Conservation (phyloP, 2,888 invertebrate genomes). For the Luperina nickerlii region DNA sequence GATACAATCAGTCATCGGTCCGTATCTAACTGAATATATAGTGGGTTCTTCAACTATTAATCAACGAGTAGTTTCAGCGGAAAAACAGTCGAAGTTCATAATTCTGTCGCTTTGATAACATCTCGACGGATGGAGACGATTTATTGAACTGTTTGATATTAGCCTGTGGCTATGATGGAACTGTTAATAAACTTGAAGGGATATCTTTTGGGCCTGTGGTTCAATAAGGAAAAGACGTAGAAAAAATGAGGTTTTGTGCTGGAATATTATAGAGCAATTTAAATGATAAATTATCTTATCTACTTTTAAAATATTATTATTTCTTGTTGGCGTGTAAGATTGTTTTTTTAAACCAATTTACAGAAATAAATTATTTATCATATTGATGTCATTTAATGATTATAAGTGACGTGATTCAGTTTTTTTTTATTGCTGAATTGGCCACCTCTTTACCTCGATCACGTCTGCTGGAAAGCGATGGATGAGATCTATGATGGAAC, state of each 20-base stretch:
- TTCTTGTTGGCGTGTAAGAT: no score
- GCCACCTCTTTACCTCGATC: no score
- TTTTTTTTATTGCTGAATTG: neutral
- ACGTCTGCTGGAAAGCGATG: no score
- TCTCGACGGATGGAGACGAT: slow-evolving; percentile 60
- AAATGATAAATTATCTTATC: neutral
- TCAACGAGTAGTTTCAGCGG: slow-evolving; percentile 75
- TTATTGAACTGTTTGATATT: slow-evolving; percentile 56
- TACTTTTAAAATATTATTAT: no score
- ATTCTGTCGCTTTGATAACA: slow-evolving; percentile 66
- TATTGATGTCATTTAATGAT: no score
- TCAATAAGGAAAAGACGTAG: neutral
- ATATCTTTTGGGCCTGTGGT: neutral
- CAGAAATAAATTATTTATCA: no score
- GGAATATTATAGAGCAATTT: neutral
- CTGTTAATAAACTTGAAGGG: slow-evolving; percentile 5
- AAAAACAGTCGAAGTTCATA: slow-evolving; percentile 64
- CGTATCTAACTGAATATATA: slow-evolving; percentile 84
- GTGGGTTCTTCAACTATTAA: slow-evolving; percentile 76
- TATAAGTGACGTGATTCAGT: neutral
- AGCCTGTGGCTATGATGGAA: slow-evolving; percentile 40
- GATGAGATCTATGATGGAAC: no score
- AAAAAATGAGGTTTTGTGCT: neutral
- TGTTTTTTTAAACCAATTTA: no score
- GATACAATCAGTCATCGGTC: slow-evolving; percentile 83